These are phyloP conservation scores for Axea sp. DNA, from an alignment of 2,888 invertebrate genomes.

Conservation along the genomic window DNA sequence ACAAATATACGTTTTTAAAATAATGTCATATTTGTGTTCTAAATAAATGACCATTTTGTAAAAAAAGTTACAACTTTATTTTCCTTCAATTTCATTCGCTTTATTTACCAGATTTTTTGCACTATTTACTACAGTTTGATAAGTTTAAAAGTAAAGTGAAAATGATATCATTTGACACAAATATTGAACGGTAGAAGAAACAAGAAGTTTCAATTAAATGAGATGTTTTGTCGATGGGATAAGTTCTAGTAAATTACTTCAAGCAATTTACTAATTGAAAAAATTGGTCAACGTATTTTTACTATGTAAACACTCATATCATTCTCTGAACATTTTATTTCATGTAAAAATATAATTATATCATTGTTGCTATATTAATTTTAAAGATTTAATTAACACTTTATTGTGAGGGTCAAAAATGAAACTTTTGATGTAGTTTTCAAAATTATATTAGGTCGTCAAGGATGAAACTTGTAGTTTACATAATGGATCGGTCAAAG, in stretches of 20 bases:
- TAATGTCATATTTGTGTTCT: not conserved
- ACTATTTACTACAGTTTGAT: too few species aligned
- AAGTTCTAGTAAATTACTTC: slow-evolving; percentile 5
- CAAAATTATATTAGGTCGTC: too few species aligned
- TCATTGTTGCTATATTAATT: slow-evolving; percentile 4
- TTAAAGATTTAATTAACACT: not conserved
- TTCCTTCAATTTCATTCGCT: not conserved
- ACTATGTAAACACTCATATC: slow-evolving; percentile 14
- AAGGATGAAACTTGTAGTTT: too few species aligned
- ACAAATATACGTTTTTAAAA: too few species aligned
- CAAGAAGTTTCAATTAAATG: slow-evolving; percentile 7
- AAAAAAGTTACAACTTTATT: not conserved
- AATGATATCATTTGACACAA: not conserved
- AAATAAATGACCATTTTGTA: slow-evolving; percentile 18
- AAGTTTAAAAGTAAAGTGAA: too few species aligned
- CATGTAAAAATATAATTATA: slow-evolving; percentile 3
- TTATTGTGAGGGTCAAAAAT: too few species aligned
- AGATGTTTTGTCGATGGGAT: slow-evolving; percentile 1
- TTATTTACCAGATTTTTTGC: too few species aligned
- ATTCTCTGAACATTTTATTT: slow-evolving; percentile 15
- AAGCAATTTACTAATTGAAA: slow-evolving; percentile 28
- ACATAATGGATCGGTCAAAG: too few species aligned
- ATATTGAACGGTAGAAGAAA: not conserved
- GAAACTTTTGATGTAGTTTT: too few species aligned
- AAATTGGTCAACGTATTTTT: too few species aligned